These are phyloP conservation scores for Fragum fragum DNA, from an alignment of 2,888 invertebrate species.

Conservation along the genomic window DNA sequence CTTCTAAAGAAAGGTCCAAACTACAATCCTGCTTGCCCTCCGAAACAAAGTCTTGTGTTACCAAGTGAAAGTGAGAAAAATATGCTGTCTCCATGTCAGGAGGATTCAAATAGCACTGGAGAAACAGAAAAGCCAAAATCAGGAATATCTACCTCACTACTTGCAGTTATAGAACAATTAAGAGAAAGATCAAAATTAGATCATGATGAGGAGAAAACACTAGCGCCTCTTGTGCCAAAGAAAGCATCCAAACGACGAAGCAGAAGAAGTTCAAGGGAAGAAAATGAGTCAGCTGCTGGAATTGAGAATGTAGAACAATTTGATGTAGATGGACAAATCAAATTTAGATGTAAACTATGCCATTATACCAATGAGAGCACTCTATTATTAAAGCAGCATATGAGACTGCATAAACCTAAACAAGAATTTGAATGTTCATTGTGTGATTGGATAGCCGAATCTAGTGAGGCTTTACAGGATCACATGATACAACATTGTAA, in stretches of 20 bases:
- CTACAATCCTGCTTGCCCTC: slow-evolving; percentile 75
- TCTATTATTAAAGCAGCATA: slow-evolving; percentile 80
- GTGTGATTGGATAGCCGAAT: slow-evolving; percentile 82
- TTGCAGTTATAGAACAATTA: slow-evolving; percentile 86
- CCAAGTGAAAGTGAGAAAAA: slow-evolving; percentile 21
- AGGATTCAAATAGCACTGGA: slow-evolving; percentile 58
- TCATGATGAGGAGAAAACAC: slow-evolving; percentile 63
- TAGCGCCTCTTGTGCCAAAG: slow-evolving; percentile 30
- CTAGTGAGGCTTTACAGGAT: slow-evolving; percentile 82
- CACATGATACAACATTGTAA: slow-evolving; percentile 86
- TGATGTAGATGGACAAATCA: slow-evolving; percentile 69
- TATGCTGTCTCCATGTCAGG: slow-evolving; percentile 49
- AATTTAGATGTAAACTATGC: slow-evolving; percentile 83
- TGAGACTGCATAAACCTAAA: slow-evolving; percentile 84
- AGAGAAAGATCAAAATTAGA: slow-evolving; percentile 79
- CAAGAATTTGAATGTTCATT: slow-evolving; percentile 85
- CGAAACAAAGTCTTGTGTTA: slow-evolving; percentile 1
- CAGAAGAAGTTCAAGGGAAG: slow-evolving; percentile 68
- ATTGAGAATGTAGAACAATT: slow-evolving; percentile 82
- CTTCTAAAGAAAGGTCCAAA: slow-evolving; percentile 78
- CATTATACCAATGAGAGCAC: slow-evolving; percentile 82
- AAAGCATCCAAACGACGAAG: slow-evolving; percentile 64
- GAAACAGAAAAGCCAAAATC: slow-evolving; percentile 66
- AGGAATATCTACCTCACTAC: slow-evolving; percentile 85
- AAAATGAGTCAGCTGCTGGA: slow-evolving; percentile 68